These are phyloP conservation scores for Gnatocerus cornutus DNA, from an alignment of 2,888 invertebrate genomes.

Conservation along the genomic window DNA sequence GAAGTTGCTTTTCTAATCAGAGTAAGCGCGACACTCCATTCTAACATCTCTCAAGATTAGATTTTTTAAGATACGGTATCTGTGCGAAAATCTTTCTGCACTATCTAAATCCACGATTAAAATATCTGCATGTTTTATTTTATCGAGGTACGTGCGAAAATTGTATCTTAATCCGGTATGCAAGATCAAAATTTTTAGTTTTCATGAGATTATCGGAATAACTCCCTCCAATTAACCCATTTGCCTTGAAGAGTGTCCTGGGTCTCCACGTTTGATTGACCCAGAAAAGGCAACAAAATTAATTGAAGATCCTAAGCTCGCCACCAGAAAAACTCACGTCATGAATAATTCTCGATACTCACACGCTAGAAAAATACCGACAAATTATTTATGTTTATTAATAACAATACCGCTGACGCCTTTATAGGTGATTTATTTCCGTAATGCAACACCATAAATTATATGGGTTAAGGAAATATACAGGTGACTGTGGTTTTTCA, in stretches of 20 bases:
- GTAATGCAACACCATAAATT: constrained; percentile 32
- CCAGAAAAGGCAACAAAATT: not conserved
- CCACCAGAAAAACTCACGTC: constrained; percentile 5
- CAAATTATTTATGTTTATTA: constrained; percentile 11
- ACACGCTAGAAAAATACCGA: not conserved
- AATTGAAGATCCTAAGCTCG: not conserved
- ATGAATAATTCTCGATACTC: constrained; percentile 18
- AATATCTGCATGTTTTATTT: not conserved
- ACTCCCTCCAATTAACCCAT: constrained; percentile 1
- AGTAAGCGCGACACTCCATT: not conserved
- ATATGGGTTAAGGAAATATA: constrained; percentile 37
- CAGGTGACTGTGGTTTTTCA: constrained; percentile 38
- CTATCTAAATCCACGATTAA: not conserved
- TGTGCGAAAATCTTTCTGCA: not conserved
- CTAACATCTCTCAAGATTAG: constrained; percentile 4
- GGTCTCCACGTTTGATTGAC: not conserved
- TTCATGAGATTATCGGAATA: constrained; percentile 16
- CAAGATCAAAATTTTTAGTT: not conserved
- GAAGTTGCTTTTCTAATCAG: constrained; percentile 21
- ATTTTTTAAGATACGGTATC: constrained; percentile 4
- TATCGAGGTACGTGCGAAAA: not conserved
- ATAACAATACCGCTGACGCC: constrained; percentile 17
- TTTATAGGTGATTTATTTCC: constrained; percentile 23
- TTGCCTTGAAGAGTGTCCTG: constrained; percentile 5
- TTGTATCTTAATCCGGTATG: not conserved